These are phyloP conservation scores for Polydrusus pterygomalis DNA, from an alignment of 2,888 invertebrate species.

Conservation along the genomic window DNA sequence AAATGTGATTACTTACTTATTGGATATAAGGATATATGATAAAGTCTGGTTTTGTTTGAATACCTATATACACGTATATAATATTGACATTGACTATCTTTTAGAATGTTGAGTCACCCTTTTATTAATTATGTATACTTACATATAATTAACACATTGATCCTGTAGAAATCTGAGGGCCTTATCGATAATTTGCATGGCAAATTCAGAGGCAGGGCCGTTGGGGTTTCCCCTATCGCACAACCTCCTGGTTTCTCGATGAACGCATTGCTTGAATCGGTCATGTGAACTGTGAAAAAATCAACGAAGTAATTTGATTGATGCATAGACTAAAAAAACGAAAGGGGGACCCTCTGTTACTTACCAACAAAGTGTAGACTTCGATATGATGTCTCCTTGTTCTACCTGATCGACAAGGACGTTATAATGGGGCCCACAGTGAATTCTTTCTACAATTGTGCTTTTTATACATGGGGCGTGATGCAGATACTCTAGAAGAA, in stretches of 20 bases:
- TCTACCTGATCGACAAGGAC: conserved; percentile 76
- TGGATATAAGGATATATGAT: too few species aligned
- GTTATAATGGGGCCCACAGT: conserved; percentile 76
- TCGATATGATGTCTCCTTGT: conserved; percentile 73
- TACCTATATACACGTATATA: too few species aligned
- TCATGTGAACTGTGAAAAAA: conserved; percentile 74
- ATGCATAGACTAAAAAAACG: too few species aligned
- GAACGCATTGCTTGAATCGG: conserved; percentile 76
- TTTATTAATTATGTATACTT: conserved; percentile 61
- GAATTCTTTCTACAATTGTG: conserved; percentile 74
- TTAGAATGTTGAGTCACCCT: neutral
- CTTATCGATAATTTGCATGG: conserved; percentile 76
- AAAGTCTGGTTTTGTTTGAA: too few species aligned
- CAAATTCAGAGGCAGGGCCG: conserved; percentile 74
- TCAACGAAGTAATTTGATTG: neutral
- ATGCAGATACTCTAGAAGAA: conserved; percentile 74
- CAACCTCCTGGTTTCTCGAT: conserved; percentile 73
- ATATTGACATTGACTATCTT: neutral
- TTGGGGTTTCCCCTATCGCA: conserved; percentile 73
- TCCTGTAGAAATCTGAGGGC: conserved; percentile 77
- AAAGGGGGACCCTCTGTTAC: conserved; percentile 45
- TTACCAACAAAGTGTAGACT: conserved; percentile 77
- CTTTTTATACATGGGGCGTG: conserved; percentile 78
- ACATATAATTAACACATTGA: conserved; percentile 77
- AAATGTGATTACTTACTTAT: too few species aligned